Percentiles rank a stretch among this genome's conserved stretches.
phyloP scores from a whole-genome alignment of 1,140 invertebrate genomes.

The Macrobrachium rosenbergii region DNA sequence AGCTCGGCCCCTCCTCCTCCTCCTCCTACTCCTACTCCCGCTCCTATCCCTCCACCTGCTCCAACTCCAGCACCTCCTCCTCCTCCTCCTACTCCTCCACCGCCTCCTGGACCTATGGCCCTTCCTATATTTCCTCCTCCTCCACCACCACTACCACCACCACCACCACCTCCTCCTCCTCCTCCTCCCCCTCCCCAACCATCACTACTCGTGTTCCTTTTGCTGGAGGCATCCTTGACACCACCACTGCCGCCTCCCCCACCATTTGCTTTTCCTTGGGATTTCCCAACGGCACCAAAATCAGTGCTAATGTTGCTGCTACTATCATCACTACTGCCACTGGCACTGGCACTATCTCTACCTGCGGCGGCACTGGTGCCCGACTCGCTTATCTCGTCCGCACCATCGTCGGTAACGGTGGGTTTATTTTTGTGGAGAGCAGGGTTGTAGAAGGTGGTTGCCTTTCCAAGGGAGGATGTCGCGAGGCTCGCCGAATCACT shows the following conservation, averaged over 20 bases:
- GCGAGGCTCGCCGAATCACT: background rate
- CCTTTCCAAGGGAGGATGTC: background rate
- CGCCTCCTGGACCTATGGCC: background rate
- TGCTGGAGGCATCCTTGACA: background rate
- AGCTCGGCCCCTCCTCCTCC: background rate
- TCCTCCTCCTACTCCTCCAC: background rate
- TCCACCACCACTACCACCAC: background rate
- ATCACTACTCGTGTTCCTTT: slow-evolving; percentile 1
- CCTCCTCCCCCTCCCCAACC: background rate
- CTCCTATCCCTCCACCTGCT: background rate
- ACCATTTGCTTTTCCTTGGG: background rate
- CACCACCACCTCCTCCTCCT: background rate
- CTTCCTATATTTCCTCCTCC: background rate
- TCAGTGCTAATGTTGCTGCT: background rate
- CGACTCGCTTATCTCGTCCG: background rate
- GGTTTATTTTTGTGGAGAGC: slow-evolving; percentile 7
- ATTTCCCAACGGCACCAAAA: too few relatives aligned
- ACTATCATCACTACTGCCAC: background rate
- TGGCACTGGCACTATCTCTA: background rate
- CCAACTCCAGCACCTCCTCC: background rate
- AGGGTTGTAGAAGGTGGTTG: background rate
- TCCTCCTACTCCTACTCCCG: background rate
- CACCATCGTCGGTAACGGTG: slow-evolving; percentile 2
- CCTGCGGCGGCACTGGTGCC: background rate
- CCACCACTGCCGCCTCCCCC: background rate